Conservation (phyloP, 1,140 invertebrate genomes). For the Macrobrachium rosenbergii region DNA sequence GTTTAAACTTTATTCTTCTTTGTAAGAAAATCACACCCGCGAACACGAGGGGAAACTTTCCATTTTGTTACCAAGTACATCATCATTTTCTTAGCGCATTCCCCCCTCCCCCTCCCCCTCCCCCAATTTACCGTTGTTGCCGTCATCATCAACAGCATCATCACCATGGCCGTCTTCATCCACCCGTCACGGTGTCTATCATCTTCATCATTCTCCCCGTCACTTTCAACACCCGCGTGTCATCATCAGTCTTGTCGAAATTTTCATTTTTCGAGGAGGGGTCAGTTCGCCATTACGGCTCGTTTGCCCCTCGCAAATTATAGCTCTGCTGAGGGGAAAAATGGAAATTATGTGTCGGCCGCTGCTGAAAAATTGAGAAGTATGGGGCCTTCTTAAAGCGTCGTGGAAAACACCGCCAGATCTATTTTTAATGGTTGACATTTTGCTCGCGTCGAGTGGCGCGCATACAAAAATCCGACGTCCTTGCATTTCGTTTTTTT, state of each 20-base stretch:
- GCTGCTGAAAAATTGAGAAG: slow-evolving; percentile 36
- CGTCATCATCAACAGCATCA: slow-evolving; percentile 9
- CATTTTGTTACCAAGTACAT: background rate
- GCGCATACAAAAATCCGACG: too few species aligned
- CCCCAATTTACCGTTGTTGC: background rate
- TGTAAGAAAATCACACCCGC: background rate
- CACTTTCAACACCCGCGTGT: slow-evolving; percentile 12
- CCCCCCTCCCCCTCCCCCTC: background rate
- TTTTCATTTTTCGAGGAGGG: slow-evolving; percentile 28
- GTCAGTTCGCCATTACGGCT: background rate
- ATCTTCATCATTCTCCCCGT: slow-evolving; percentile 16
- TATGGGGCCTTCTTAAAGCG: background rate
- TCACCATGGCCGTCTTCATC: slow-evolving; percentile 15
- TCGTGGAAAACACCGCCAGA: too few species aligned
- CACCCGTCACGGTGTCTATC: background rate
- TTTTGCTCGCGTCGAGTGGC: too few species aligned
- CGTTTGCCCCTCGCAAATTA: slow-evolving; percentile 20
- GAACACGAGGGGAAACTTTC: background rate
- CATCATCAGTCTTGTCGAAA: slow-evolving; percentile 30
- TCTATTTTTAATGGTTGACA: too few species aligned
- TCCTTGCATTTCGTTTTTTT: too few species aligned
- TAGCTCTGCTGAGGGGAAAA: background rate
- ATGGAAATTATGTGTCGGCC: slow-evolving; percentile 42
- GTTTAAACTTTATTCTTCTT: background rate
- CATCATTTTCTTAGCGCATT: background rate